A percentile compares a stretch with the other conserved stretches of the same genome.
phyloP scores from a whole-genome alignment of 2,797 vertebrate species.

The Argyrosomus regius region DNA sequence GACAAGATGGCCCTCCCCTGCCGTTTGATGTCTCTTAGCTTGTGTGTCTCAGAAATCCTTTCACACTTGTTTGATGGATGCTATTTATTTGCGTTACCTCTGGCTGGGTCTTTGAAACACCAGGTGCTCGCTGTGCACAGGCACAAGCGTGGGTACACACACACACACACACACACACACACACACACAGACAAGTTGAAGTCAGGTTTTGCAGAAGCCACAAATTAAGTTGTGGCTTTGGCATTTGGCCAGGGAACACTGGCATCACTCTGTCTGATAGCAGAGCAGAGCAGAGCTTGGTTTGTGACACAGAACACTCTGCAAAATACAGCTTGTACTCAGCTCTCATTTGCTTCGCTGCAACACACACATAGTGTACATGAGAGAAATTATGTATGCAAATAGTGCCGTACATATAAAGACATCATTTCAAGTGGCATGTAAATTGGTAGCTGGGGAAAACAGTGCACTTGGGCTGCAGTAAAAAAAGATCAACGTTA shows the following conservation, averaged over 20 bases:
- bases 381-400: conserved; percentile 38
- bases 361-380: conserved; percentile 1
- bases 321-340: conserved; percentile 28
- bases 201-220: conserved; percentile 35
- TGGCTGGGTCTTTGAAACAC: conserved; percentile 68
- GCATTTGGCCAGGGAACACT: conserved; percentile 30
- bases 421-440: conserved; percentile 42
- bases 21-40: conserved; percentile 66
- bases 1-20: conserved; percentile 61
- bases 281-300: conserved; percentile 23
- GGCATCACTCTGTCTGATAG: conserved; percentile 35
- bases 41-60: conserved; percentile 59
- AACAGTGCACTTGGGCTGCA: conserved; percentile 1
- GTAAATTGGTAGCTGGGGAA: conserved; percentile 42
- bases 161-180: neutral
- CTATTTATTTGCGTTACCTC: conserved; percentile 68
- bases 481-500: neutral
- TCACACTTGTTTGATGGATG: conserved; percentile 66
- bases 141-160: conserved; percentile 12
- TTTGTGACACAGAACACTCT: conserved; percentile 33
- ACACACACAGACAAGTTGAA: neutral
- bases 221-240: conserved; percentile 52
- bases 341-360: conserved; percentile 15
- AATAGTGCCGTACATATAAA: conserved; percentile 34
- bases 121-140: conserved; percentile 56